Evolutionary conservation across 2,888 invertebrate species (phyloP).

Genomic region (Micropterix aruncella): DNA sequence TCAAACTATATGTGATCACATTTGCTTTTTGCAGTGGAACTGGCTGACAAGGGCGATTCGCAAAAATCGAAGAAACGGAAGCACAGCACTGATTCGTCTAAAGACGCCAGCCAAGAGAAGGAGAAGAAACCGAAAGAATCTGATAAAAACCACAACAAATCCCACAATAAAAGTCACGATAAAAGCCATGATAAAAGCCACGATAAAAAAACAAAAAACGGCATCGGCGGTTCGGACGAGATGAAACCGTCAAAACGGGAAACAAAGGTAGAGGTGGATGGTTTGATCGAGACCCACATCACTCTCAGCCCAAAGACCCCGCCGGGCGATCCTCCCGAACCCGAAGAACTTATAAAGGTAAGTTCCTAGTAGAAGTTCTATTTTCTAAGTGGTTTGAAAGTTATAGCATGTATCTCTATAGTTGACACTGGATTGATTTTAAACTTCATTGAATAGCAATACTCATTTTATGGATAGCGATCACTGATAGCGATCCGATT

Average conservation of each 20-base stretch:
- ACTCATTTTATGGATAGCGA: too few species aligned
- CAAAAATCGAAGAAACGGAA: slow-evolving; percentile 26
- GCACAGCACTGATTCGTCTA: background rate
- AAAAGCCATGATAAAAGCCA: slow-evolving; percentile 16
- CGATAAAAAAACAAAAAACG: slow-evolving; percentile 24
- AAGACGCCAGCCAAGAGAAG: too few species aligned
- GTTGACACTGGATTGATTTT: too few species aligned
- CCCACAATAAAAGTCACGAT: slow-evolving; percentile 32
- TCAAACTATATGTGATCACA: slow-evolving; percentile 15
- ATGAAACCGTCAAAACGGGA: slow-evolving; percentile 20
- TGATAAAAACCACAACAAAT: too few species aligned
- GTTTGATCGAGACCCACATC: slow-evolving; percentile 60
- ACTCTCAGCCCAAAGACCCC: slow-evolving; percentile 69
- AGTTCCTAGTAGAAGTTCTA: too few species aligned
- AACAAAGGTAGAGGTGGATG: slow-evolving; percentile 45
- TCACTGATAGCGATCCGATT: too few species aligned
- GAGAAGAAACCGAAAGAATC: too few species aligned
- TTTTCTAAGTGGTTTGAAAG: too few species aligned
- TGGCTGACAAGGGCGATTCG: slow-evolving; percentile 22
- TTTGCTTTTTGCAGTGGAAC: slow-evolving; percentile 3
- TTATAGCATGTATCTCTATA: too few species aligned
- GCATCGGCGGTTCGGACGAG: slow-evolving; percentile 4
- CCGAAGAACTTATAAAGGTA: slow-evolving; percentile 81
- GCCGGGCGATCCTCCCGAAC: slow-evolving; percentile 78
- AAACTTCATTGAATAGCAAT: too few species aligned